phyloP scores from a whole-genome alignment of 2,888 invertebrate genomes.

The Chironomus riparius region DNA sequence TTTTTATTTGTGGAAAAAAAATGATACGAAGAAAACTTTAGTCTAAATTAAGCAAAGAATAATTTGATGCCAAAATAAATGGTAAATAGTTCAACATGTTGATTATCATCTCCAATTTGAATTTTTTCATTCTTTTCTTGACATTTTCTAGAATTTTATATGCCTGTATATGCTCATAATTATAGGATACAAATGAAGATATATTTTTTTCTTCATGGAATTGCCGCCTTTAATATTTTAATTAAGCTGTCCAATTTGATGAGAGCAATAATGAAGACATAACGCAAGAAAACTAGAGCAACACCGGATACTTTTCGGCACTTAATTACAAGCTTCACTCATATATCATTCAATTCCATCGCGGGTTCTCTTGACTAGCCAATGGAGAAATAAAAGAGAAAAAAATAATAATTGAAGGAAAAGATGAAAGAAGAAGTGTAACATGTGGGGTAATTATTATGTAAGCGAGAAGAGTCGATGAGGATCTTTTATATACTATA shows the following conservation, averaged over 20 bases:
- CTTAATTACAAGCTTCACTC: slow-evolving; percentile 14
- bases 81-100: too few relatives aligned
- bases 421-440: not conserved
- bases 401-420: not conserved
- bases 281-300: slow-evolving; percentile 6
- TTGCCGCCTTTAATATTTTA: slow-evolving; percentile 19
- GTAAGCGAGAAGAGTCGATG: not conserved
- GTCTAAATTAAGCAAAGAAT: too few relatives aligned
- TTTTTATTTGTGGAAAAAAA: too few relatives aligned
- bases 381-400: not conserved
- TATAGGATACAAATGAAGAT: slow-evolving; percentile 8
- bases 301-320: slow-evolving; percentile 8
- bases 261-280: not conserved
- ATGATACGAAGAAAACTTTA: too few relatives aligned
- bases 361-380: not conserved
- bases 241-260: slow-evolving; percentile 16
- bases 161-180: not conserved
- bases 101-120: too few relatives aligned
- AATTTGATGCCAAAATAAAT: too few relatives aligned
- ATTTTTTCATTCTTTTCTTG: too few relatives aligned
- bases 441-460: not conserved
- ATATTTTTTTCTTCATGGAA: slow-evolving; percentile 4
- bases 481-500: not conserved
- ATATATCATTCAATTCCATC: not conserved
- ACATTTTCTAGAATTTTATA: not conserved